Base-by-base conservation (phyloP, 2,797 vertebrate genomes). In the Pygocentrus nattereri region DNA sequence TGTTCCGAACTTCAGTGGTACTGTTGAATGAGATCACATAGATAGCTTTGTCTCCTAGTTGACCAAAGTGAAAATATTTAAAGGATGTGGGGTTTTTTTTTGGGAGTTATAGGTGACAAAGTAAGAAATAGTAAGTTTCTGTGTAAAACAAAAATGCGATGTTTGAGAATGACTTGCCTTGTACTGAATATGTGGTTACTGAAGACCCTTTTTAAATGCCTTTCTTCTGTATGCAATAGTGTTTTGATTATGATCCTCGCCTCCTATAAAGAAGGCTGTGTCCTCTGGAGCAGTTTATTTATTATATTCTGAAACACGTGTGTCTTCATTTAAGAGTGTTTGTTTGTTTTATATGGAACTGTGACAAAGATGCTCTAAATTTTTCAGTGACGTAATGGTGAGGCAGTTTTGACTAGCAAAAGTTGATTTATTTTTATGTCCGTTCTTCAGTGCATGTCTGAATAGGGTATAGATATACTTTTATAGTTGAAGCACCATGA, bases 11-110 rank as follows among this genome's bases (percentile, higher is more conserved):
- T 76, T 76, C 41, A 77, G 82, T 61, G 87, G 86, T 87, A 85
- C 85, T 84, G 49, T 79, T 80, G 27, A 74, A 62, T 54, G 79
- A 30, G 65, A 74, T 71, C 38, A 73, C 72, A 71, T 72, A 38
- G 70, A 85, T 83, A 86, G 31, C 69, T 85, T 84, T 76, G 77
- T 85, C 71, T 87, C 76, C 80, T 83, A 81, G 74, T 76, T 79
- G 79, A 88, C 87, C 86, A 87, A 87, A 89, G 82, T 85, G 52
- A 79, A 58, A 74, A 74, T 85, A 83, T 79, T 88, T 84, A 82
- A 78, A 67, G 38, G 67, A 68, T 44, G 67, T 74, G n/a, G n/a
- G n/a, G n/a, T 62, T 64, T 27, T 19, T 71, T 76, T 64, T 68
- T 47, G 70, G 15, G 27, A 78, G 31, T 13, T 3, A 41, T 38